Conservation (phyloP, 2,888 invertebrate species). For the Apoda limacodes region DNA sequence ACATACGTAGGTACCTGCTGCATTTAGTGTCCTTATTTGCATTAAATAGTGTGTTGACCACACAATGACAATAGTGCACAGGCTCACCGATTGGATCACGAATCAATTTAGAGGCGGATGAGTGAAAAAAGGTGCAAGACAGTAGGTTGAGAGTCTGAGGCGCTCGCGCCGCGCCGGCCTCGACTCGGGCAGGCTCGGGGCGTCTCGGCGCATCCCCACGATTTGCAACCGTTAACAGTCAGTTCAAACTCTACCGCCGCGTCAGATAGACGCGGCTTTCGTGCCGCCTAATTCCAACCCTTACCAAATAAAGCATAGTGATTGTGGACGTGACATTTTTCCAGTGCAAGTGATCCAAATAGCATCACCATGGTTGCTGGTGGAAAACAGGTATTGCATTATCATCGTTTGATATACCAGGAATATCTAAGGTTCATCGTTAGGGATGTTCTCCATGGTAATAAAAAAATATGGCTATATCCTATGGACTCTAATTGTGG, state of each 20-base stretch:
- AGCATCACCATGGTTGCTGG: slow-evolving; percentile 61
- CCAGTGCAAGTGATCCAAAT: slow-evolving; percentile 42
- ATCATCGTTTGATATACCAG: too few species aligned
- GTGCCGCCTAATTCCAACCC: slow-evolving; percentile 29
- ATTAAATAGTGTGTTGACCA: slow-evolving; percentile 1
- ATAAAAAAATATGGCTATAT: too few species aligned
- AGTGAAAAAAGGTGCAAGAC: slow-evolving; percentile 31
- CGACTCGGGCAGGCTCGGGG: slow-evolving; percentile 20
- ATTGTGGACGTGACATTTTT: slow-evolving; percentile 42
- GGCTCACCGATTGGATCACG: slow-evolving; percentile 37
- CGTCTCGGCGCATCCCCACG: slow-evolving; percentile 31
- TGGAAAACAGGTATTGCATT: slow-evolving; percentile 69
- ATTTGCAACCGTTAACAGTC: slow-evolving; percentile 18
- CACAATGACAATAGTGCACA: slow-evolving; percentile 19
- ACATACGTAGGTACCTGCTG: too few species aligned
- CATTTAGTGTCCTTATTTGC: slow-evolving; percentile 1
- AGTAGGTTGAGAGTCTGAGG: slow-evolving; percentile 22
- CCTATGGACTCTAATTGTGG: too few species aligned
- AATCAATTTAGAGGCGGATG: slow-evolving; percentile 31
- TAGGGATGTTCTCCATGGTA: too few species aligned
- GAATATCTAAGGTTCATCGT: too few species aligned
- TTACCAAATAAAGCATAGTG: slow-evolving; percentile 25
- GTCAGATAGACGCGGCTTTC: slow-evolving; percentile 60
- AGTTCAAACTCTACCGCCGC: slow-evolving; percentile 64
- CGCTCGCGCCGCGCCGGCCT: slow-evolving; percentile 32